A percentile compares a stretch with the other conserved stretches of the same genome.
Evolutionary conservation across 1,140 invertebrate genomes (phyloP).

Genomic region (Tenebrio molitor): DNA sequence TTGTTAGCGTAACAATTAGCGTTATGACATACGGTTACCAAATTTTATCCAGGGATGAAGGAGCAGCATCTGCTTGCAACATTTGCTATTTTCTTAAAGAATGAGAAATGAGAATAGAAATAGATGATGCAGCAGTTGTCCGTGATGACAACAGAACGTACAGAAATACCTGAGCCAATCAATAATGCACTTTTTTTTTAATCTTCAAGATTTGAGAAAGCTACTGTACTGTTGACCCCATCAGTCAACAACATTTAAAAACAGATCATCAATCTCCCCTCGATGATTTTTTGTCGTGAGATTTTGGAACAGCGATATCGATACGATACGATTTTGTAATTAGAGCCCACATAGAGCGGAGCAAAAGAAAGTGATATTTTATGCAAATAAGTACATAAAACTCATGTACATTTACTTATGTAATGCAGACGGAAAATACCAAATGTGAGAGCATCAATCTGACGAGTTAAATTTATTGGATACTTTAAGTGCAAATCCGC

Average conservation of each 20-base stretch:
- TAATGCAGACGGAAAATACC: constrained; percentile 36
- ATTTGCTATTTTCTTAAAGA: constrained; percentile 21
- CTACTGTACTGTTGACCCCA: too few relatives aligned
- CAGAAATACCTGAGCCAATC: too few relatives aligned
- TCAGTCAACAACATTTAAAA: too few relatives aligned
- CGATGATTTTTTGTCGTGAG: too few relatives aligned
- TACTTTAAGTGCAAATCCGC: constrained; percentile 31
- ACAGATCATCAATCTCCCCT: too few relatives aligned
- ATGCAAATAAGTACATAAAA: constrained; percentile 39
- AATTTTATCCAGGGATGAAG: constrained; percentile 43
- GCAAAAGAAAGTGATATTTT: constrained; percentile 39
- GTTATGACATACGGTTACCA: constrained; percentile 46
- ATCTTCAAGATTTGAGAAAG: too few relatives aligned
- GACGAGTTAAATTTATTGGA: constrained; percentile 32
- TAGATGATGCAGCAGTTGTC: background rate
- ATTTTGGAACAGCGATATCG: too few relatives aligned
- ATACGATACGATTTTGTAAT: background rate
- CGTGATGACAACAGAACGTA: too few relatives aligned
- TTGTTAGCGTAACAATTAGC: constrained; percentile 48
- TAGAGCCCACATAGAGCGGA: background rate
- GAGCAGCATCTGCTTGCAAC: constrained; percentile 39
- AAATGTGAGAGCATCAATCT: constrained; percentile 42
- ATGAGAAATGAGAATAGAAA: background rate
- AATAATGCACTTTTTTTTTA: too few relatives aligned
- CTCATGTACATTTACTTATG: constrained; percentile 39